Conservation (phyloP, 2,888 invertebrate species). For the Drosophila austrosaltans region DNA sequence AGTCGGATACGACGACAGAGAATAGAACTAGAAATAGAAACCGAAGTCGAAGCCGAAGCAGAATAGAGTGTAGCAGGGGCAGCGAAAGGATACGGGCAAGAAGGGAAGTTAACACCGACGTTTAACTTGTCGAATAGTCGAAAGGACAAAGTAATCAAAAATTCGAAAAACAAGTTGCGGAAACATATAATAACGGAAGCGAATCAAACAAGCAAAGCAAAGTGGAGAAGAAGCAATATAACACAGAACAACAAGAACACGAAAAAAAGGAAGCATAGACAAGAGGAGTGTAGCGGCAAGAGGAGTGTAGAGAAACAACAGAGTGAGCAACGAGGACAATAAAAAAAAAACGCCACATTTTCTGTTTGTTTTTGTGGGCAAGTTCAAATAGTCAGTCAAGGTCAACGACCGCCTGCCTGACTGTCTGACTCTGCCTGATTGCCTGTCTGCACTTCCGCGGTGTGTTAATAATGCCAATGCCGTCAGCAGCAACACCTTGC, state of each 20-base stretch:
- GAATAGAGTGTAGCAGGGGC: no score
- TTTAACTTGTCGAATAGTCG: slow-evolving; percentile 49
- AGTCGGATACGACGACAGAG: background rate
- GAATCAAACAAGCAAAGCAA: slow-evolving; percentile 14
- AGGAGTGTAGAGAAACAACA: background rate
- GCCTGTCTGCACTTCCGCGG: slow-evolving; percentile 2
- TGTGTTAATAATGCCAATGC: slow-evolving; percentile 46
- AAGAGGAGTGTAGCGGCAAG: background rate
- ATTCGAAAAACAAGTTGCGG: slow-evolving; percentile 54
- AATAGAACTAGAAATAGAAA: background rate
- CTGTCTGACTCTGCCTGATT: slow-evolving; percentile 16
- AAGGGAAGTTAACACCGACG: slow-evolving; percentile 13
- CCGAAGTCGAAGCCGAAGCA: background rate
- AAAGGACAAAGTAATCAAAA: slow-evolving; percentile 55
- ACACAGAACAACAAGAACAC: no score
- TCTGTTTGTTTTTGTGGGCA: slow-evolving; percentile 24
- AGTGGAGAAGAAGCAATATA: slow-evolving; percentile 4
- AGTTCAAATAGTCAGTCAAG: slow-evolving; percentile 52
- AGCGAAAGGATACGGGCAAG: slow-evolving; percentile 9
- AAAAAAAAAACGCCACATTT: slow-evolving; percentile 15
- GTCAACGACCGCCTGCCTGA: slow-evolving; percentile 50
- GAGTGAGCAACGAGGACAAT: slow-evolving; percentile 3
- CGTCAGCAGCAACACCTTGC: slow-evolving; percentile 45
- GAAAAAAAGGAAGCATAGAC: slow-evolving; percentile 7
- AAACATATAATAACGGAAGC: slow-evolving; percentile 47